Evolutionary conservation across 2,888 invertebrate species (phyloP), one percentile per base, ranked within the genome.

Genomic region (Trichopoda pennipes): DNA sequence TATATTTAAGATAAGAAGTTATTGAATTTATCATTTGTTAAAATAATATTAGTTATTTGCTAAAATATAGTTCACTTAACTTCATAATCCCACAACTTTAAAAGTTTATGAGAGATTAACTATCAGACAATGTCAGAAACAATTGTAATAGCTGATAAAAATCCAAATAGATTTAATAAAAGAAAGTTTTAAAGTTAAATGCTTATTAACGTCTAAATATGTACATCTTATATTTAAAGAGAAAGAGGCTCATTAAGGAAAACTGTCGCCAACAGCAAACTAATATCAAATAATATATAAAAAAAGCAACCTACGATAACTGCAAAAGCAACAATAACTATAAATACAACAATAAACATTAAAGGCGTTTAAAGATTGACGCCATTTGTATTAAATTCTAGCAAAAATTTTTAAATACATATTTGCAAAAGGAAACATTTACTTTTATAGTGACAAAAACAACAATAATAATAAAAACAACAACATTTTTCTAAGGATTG

Each of bases 211-310:
- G 63, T 79, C 64, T 58, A 75, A 75, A 80, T 44, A 38, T 38
- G 38, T 38, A 12, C 12, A 16, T 17, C 3, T 38, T 68, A 63
- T 35, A 81, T 76, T 72, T 61, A 72, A 81, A 81, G 61, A 23
- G 58, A 12, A 66, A 23, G 58, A 16, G 55, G 80, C 70, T 66
- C 80, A 81, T 81, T 81, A 81, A 76, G 76, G 80, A 66, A 81
- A 81, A 81, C 76, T 81, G 80, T 81, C 80, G 80, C 80, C 80
- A 72, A 42, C 80, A 76, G 80, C 61, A 38, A 76, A 32, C 51
- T 60, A 28, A 51, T 69, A 63, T 4, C 9, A 66, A 64, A 44
- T 9, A 32, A 47, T 32, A 19, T 16, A 9, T 1, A 12, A 53
- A 53, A 35, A 28, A 23, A 51, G 44, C 6, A 51, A 51, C n/a